phyloP scores from a whole-genome alignment of 2,113 vertebrate species.

The Strix aluco region DNA sequence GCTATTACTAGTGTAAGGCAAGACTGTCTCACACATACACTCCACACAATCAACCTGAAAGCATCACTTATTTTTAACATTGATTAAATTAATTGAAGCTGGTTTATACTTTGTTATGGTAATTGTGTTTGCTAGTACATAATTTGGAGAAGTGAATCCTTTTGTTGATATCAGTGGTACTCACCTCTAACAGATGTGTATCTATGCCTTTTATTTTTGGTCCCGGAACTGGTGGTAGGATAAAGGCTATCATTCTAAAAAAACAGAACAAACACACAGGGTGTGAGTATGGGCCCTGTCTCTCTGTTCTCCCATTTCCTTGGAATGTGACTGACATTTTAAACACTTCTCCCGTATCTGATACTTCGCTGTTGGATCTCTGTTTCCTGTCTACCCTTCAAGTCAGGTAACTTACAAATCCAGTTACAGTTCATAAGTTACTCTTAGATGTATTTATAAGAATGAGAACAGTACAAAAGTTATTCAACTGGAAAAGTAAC shows the following conservation, averaged over 20 bases:
- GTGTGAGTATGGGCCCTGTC: neutral
- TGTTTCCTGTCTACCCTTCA: neutral
- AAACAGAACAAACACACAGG: neutral
- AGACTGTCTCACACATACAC: neutral
- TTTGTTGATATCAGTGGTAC: neutral
- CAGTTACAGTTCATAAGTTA: neutral
- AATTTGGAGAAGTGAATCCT: neutral
- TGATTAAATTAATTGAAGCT: neutral
- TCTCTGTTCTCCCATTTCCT: neutral
- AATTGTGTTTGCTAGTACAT: neutral
- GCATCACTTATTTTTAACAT: neutral
- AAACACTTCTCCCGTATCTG: neutral
- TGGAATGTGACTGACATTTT: neutral
- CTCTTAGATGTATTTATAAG: neutral
- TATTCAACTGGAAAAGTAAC: neutral
- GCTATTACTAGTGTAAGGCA: neutral
- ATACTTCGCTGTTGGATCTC: neutral
- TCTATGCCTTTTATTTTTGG: conserved; percentile 98
- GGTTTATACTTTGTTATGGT: neutral
- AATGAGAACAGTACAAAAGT: neutral
- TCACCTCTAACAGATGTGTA: conserved; percentile 88
- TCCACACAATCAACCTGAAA: neutral
- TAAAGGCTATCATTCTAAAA: conserved; percentile 83
- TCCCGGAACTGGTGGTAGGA: conserved; percentile 92
- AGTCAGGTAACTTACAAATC: neutral